Evolutionary conservation across 2,797 vertebrate species (phyloP).

Genomic region (Ptychadena robeensis): DNA sequence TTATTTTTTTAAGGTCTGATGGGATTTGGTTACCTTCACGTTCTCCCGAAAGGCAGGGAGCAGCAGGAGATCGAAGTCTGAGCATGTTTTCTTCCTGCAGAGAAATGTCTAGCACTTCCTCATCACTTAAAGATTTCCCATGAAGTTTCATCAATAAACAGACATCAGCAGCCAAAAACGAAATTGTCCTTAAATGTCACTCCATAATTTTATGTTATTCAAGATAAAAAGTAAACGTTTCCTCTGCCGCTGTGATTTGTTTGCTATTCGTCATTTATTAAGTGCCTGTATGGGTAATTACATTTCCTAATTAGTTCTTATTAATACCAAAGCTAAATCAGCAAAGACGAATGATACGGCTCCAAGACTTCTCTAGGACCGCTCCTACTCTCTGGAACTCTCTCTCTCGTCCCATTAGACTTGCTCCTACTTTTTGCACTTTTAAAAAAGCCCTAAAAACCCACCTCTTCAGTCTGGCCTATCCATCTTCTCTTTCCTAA

Average conservation of each 20-base stretch:
- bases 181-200: constrained; percentile 49
- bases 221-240: background rate
- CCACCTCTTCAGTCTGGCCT: too few relatives aligned
- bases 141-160: constrained; percentile 48
- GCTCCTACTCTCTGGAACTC: too few relatives aligned
- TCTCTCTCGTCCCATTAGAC: too few relatives aligned
- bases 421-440: too few relatives aligned
- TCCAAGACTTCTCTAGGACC: too few relatives aligned
- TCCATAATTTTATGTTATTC: constrained; percentile 19
- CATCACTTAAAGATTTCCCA: constrained; percentile 46
- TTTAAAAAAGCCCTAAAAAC: too few relatives aligned
- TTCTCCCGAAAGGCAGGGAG: constrained; percentile 29
- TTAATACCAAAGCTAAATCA: background rate
- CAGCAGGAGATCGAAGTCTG: constrained; percentile 38
- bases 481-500: too few relatives aligned
- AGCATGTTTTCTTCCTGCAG: constrained; percentile 42
- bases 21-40: constrained; percentile 41
- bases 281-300: constrained; percentile 17
- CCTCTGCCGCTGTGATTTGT: background rate
- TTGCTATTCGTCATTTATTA: background rate
- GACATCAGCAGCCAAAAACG: constrained; percentile 31
- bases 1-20: constrained; percentile 6
- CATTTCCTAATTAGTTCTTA: background rate
- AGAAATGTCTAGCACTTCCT: constrained; percentile 47
- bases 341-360: too few relatives aligned